Conservation (phyloP, 2,797 vertebrate genomes). For the Tadarida brasiliensis region DNA sequence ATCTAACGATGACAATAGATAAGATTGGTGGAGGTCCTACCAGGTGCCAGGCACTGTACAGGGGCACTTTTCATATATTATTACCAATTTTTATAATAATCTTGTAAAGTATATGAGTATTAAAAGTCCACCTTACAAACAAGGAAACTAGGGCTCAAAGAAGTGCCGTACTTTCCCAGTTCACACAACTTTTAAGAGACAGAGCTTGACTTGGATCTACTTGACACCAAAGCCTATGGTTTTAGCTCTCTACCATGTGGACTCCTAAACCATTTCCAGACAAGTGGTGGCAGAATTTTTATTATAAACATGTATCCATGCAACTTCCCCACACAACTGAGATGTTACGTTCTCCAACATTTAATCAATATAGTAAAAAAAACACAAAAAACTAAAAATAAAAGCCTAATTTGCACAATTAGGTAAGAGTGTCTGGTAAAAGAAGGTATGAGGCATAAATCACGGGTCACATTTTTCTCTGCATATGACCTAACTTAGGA, state of each 20-base stretch:
- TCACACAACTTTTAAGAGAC: not conserved
- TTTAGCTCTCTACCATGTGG: not conserved
- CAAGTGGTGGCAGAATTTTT: not conserved
- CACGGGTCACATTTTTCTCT: not conserved
- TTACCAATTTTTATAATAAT: not conserved
- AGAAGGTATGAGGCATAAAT: not conserved
- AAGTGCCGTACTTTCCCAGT: not conserved
- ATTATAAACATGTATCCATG: not conserved
- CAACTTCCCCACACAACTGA: not conserved
- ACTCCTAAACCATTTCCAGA: not conserved
- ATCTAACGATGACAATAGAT: not conserved
- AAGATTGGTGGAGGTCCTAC: not conserved
- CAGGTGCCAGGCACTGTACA: not conserved
- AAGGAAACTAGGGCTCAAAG: not conserved
- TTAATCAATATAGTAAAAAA: not conserved
- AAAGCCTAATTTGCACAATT: not conserved
- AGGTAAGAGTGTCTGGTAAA: not conserved
- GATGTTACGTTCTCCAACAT: not conserved
- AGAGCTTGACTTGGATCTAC: not conserved
- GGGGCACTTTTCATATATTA: not conserved
- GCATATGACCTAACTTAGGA: not conserved
- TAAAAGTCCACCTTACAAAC: not conserved
- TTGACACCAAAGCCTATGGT: not conserved
- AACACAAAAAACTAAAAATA: not conserved
- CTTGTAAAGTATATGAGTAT: not conserved